Evolutionary conservation across 2,888 invertebrate species (phyloP).

Genomic region (Campoplex nolae): DNA sequence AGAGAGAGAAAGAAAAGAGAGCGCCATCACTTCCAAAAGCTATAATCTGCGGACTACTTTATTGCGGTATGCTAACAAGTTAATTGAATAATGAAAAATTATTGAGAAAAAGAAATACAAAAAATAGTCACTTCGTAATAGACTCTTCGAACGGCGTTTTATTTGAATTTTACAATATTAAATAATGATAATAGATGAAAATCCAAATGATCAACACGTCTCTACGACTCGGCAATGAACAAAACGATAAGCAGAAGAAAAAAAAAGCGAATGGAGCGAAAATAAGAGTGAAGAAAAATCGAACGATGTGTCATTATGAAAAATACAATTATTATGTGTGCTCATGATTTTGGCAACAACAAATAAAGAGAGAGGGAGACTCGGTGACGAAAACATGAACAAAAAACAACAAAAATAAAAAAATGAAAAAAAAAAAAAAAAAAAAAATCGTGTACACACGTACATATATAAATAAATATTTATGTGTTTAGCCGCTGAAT

Average conservation of each 20-base stretch:
- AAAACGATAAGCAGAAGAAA: constrained; percentile 16
- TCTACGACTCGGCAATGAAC: constrained; percentile 51
- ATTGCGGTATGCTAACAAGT: constrained; percentile 55
- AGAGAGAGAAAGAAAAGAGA: constrained; percentile 23
- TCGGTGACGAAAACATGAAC: constrained; percentile 38
- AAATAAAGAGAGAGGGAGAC: constrained; percentile 39
- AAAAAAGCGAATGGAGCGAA: constrained; percentile 28
- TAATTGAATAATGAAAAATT: constrained; percentile 45
- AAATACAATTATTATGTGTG: constrained; percentile 56
- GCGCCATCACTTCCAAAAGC: constrained; percentile 50
- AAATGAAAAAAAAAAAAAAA: constrained; percentile 29
- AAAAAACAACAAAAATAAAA: constrained; percentile 36
- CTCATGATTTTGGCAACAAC: constrained; percentile 59
- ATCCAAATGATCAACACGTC: constrained; percentile 49
- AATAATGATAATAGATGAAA: constrained; percentile 39
- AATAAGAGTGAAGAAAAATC: constrained; percentile 8
- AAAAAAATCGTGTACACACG: constrained; percentile 56
- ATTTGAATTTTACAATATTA: constrained; percentile 63
- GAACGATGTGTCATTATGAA: constrained; percentile 56
- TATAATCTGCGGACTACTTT: constrained; percentile 47
- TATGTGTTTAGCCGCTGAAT: constrained; percentile 66
- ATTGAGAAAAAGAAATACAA: background rate
- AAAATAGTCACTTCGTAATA: constrained; percentile 62
- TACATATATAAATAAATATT: constrained; percentile 63
- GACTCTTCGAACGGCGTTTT: constrained; percentile 65